These are phyloP conservation scores for Temnopleurus reevesii DNA, from an alignment of 53 echinoderm and acorn worm genomes.

Conservation along the genomic window DNA sequence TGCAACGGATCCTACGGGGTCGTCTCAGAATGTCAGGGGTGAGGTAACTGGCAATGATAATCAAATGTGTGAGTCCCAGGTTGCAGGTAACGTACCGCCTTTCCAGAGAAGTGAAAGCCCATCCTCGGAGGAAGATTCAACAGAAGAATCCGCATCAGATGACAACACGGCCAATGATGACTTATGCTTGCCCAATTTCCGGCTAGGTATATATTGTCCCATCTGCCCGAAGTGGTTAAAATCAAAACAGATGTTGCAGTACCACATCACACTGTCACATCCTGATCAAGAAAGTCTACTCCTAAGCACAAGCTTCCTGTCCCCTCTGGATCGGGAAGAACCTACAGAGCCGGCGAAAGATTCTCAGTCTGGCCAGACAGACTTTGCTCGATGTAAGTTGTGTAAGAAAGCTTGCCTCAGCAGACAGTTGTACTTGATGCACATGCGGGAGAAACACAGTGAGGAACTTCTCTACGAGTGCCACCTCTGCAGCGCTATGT, in stretches of 20 bases:
- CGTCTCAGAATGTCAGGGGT: not conserved
- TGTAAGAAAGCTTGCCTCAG: not conserved
- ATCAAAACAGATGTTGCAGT: not conserved
- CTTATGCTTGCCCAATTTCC: not conserved
- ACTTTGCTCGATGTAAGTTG: not conserved
- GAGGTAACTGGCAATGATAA: not conserved
- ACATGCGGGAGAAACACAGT: not conserved
- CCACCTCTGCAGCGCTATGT: not conserved
- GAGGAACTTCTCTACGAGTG: constrained; percentile 2
- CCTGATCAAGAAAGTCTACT: not conserved
- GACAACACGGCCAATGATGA: too few species aligned
- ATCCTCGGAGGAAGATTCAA: too few species aligned
- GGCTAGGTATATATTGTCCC: not conserved
- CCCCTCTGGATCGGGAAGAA: too few species aligned
- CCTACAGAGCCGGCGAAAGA: too few species aligned
- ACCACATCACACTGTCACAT: not conserved
- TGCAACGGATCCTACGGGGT: not conserved
- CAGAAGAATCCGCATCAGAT: too few species aligned
- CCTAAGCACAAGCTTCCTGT: too few species aligned
- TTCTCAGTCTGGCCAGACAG: not conserved
- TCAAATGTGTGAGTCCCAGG: not conserved
- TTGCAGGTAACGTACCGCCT: not conserved
- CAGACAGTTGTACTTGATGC: not conserved
- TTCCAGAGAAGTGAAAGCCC: not conserved
- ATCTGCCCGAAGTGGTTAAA: not conserved